phyloP scores from a whole-genome alignment of 2,888 invertebrate species.

The Hipparchia semele region DNA sequence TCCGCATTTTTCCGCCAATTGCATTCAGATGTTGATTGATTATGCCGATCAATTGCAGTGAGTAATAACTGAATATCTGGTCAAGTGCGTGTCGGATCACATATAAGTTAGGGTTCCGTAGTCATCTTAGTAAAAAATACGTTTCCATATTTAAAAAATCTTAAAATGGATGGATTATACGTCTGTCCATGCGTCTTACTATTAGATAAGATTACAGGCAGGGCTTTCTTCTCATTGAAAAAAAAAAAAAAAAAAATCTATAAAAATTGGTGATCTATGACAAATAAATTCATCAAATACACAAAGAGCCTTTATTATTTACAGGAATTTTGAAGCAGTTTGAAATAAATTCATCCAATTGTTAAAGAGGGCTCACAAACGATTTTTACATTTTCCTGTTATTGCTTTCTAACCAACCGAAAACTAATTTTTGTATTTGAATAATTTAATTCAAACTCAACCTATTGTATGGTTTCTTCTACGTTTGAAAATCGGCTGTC shows the following conservation, averaged over 20 bases:
- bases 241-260: too few species aligned
- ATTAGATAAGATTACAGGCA: too few species aligned
- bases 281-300: too few species aligned
- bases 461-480: too few species aligned
- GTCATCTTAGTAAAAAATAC: too few species aligned
- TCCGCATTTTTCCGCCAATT: neutral
- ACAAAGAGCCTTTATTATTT: neutral
- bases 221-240: too few species aligned
- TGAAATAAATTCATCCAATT: neutral
- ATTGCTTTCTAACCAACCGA: neutral
- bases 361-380: neutral
- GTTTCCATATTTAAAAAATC: too few species aligned
- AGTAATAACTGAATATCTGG: neutral
- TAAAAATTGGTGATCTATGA: neutral
- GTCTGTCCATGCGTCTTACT: too few species aligned
- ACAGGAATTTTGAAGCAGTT: neutral
- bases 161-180: too few species aligned
- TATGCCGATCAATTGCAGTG: neutral
- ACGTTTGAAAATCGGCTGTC: neutral
- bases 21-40: slow-evolving; percentile 16
- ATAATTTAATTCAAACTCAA: neutral
- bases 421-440: neutral
- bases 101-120: too few species aligned
- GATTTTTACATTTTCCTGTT: neutral
- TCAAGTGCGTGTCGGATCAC: too few species aligned